A percentile compares a stretch with the other conserved stretches of the same genome.
Conservation (phyloP, 1,140 invertebrate species). For the Rhopalosiphum padi region DNA sequence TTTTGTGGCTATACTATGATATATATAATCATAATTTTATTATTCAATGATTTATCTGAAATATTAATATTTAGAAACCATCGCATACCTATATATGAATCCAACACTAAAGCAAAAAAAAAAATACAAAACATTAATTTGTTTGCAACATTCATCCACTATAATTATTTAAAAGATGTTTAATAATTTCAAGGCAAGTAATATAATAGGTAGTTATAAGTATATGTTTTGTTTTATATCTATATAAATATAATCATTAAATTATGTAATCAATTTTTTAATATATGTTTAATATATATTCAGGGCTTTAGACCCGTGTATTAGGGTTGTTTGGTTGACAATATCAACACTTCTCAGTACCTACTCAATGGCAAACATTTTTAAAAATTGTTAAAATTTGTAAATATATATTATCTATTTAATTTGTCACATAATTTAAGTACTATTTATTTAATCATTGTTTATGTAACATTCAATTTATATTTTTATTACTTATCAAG, state of each 20-base stretch:
- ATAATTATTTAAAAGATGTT: slow-evolving; percentile 11
- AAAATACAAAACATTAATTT: not conserved
- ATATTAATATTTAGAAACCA: not conserved
- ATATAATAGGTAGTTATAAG: not conserved
- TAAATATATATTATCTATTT: not conserved
- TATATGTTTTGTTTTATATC: not conserved
- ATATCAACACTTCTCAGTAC: not conserved
- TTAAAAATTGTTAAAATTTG: not conserved
- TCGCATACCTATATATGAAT: not conserved
- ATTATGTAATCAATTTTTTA: not conserved
- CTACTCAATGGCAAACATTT: not conserved
- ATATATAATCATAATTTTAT: too few species aligned
- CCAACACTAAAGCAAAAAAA: not conserved
- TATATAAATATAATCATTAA: not conserved
- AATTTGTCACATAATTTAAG: too few species aligned
- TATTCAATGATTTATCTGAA: not conserved
- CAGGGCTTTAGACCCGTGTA: not conserved
- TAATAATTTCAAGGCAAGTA: not conserved
- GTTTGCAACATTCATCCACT: not conserved
- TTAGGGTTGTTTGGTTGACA: not conserved
- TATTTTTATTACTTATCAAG: not conserved
- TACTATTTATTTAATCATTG: not conserved
- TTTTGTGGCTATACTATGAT: too few species aligned
- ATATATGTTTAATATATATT: not conserved
- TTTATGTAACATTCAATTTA: not conserved